These are phyloP conservation scores for Coryphaenoides rupestris DNA, from an alignment of 2,113 vertebrate genomes.

Conservation along the genomic window DNA sequence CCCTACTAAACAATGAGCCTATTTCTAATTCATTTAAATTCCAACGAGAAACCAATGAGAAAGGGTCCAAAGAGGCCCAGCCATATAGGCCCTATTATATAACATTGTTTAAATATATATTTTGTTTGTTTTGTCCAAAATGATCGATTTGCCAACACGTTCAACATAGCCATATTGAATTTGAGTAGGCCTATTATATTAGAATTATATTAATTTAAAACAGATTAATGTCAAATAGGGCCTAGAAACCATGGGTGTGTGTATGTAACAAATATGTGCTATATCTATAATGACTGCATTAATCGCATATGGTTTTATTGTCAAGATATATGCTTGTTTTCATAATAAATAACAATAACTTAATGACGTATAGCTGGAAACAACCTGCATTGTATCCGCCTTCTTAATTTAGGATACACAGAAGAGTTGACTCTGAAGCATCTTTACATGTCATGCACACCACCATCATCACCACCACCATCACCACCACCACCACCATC, in stretches of 20 bases:
- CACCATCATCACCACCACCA: too few species aligned
- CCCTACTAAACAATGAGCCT: too few species aligned
- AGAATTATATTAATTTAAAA: slow-evolving; percentile 16
- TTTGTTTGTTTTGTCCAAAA: background rate
- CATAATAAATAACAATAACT: slow-evolving; percentile 99
- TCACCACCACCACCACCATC: too few species aligned
- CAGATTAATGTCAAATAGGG: slow-evolving; percentile 35
- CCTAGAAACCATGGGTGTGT: slow-evolving; percentile 14
- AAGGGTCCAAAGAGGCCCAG: too few species aligned
- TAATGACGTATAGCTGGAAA: slow-evolving; percentile 82
- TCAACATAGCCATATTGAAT: background rate
- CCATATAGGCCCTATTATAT: too few species aligned
- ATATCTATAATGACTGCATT: slow-evolving; percentile 53
- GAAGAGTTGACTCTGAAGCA: slow-evolving; percentile 71
- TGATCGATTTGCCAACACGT: background rate
- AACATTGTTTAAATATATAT: too few species aligned
- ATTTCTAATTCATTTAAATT: too few species aligned
- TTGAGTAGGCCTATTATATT: background rate
- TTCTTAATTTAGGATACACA: slow-evolving; percentile 72
- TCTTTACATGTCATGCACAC: slow-evolving; percentile 77
- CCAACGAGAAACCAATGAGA: too few species aligned
- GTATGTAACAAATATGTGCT: slow-evolving; percentile 30
- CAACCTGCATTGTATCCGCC: slow-evolving; percentile 74
- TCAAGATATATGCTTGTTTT: slow-evolving; percentile 78
- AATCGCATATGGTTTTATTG: slow-evolving; percentile 78